A percentile compares a stretch with the other conserved stretches of the same genome.
Conservation (phyloP, 2,797 vertebrate genomes). For the Sciaenops ocellatus region DNA sequence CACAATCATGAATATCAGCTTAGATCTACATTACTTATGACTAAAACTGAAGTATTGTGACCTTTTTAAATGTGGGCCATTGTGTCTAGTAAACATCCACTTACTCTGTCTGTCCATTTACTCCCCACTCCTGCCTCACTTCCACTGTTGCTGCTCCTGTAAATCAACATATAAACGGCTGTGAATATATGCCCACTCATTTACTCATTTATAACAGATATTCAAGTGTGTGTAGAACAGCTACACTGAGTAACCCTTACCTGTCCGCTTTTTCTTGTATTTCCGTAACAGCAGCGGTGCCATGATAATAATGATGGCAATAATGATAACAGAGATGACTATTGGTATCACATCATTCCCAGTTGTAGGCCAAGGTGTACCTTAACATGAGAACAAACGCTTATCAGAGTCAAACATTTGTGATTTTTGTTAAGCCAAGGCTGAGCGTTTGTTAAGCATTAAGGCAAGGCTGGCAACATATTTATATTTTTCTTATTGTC, state of each 20-base stretch:
- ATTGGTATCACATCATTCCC: accelerated
- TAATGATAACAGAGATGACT: accelerated
- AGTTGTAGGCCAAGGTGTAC: background rate
- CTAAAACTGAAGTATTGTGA: background rate
- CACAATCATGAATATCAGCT: background rate
- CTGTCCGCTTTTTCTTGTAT: background rate
- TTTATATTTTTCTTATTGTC: background rate
- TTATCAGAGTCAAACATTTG: background rate
- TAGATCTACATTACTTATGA: background rate
- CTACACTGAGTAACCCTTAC: conserved; percentile 16
- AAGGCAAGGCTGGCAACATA: background rate
- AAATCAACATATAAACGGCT: conserved; percentile 10
- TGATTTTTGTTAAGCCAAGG: too few species aligned
- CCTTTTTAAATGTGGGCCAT: background rate
- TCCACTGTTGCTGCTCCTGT: background rate
- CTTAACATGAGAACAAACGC: conserved; percentile 29
- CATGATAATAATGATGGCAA: accelerated
- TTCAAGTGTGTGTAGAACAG: background rate
- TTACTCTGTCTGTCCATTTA: background rate
- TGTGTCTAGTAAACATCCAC: conserved; percentile 18
- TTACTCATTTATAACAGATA: background rate
- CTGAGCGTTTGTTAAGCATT: too few species aligned
- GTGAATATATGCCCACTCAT: background rate
- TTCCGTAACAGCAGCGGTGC: accelerated
- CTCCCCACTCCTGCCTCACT: accelerated